These are phyloP conservation scores for Carlito syrichta DNA, from an alignment of 2,113 vertebrate species.

Conservation along the genomic window DNA sequence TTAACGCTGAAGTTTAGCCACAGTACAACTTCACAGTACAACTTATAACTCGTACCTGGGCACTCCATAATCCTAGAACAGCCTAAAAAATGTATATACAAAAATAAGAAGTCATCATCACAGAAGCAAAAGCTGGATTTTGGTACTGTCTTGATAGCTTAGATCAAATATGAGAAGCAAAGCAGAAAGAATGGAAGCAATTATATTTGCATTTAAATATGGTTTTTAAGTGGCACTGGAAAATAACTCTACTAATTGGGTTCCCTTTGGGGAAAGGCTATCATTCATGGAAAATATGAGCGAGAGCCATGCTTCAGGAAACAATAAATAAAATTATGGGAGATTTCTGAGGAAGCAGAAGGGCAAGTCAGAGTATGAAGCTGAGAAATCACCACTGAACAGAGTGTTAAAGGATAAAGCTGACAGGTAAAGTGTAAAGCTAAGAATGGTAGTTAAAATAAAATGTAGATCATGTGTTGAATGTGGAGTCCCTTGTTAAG, in stretches of 20 bases:
- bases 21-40: too few relatives aligned
- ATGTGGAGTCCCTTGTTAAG: slow-evolving; percentile 41
- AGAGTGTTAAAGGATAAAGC: slow-evolving; percentile 35
- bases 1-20: neutral
- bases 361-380: slow-evolving; percentile 40
- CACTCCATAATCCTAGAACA: neutral
- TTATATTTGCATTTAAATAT: neutral
- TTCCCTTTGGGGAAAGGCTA: slow-evolving; percentile 11
- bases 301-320: neutral
- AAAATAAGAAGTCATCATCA: neutral
- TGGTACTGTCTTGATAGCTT: neutral
- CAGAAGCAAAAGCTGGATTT: neutral
- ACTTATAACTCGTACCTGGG: neutral
- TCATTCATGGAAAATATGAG: slow-evolving; percentile 33
- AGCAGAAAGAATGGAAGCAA: neutral
- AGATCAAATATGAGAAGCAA: slow-evolving; percentile 40
- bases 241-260: neutral
- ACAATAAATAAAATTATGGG: neutral
- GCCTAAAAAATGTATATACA: neutral
- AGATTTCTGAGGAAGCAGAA: neutral
- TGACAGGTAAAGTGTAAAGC: slow-evolving; percentile 32
- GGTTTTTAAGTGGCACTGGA: neutral
- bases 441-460: neutral
- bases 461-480: slow-evolving; percentile 32
- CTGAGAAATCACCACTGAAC: neutral